These are phyloP conservation scores for Brachystomella parvula DNA, from an alignment of 1,140 invertebrate species.

Conservation along the genomic window DNA sequence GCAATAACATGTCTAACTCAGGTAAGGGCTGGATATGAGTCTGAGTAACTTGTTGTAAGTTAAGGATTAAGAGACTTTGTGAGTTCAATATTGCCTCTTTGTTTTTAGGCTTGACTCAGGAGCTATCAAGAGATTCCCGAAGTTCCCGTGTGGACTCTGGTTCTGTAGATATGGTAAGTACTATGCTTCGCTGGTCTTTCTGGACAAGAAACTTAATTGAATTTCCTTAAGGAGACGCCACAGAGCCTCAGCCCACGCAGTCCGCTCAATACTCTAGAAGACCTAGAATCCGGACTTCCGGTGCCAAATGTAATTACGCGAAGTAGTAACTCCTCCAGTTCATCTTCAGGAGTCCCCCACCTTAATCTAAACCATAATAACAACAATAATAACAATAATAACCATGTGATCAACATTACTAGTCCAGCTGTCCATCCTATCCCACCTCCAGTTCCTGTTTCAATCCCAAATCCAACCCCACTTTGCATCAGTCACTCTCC, in stretches of 20 bases:
- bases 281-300: slow-evolving; percentile 22
- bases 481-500: slow-evolving; percentile 31
- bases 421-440: slow-evolving; percentile 34
- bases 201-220: too few relatives aligned
- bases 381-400: slow-evolving; percentile 29
- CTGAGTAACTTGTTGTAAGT: slow-evolving; percentile 1
- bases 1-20: slow-evolving; percentile 21
- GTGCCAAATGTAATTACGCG: slow-evolving; percentile 15
- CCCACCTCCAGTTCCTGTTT: slow-evolving; percentile 32
- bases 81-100: slow-evolving; percentile 3
- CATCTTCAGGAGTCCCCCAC: neutral
- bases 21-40: neutral
- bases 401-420: slow-evolving; percentile 25
- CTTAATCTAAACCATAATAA: neutral
- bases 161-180: slow-evolving; percentile 44
- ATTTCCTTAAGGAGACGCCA: too few relatives aligned
- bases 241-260: slow-evolving; percentile 43
- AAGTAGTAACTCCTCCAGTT: neutral
- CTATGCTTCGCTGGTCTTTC: too few relatives aligned
- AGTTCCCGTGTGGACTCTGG: slow-evolving; percentile 44
- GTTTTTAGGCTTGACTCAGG: slow-evolving; percentile 8
- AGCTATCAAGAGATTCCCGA: slow-evolving; percentile 34
- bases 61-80: neutral
- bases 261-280: slow-evolving; percentile 41
- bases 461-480: slow-evolving; percentile 27